Conservation (phyloP, 1,140 invertebrate species). For the Sycobia sp. region DNA sequence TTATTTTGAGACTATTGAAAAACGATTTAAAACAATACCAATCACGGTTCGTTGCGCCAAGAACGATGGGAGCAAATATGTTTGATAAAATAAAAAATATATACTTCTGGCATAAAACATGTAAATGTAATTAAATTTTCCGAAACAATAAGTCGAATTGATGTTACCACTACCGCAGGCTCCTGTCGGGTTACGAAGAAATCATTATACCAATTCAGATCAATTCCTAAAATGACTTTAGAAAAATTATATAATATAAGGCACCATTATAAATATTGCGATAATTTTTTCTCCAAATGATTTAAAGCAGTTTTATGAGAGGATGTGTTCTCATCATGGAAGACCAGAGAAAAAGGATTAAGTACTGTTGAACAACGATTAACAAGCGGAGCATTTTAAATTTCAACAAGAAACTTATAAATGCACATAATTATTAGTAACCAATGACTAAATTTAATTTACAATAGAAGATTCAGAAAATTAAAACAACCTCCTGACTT, state of each 20-base stretch:
- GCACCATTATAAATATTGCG: too few species aligned
- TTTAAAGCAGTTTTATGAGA: neutral
- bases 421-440: neutral
- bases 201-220: constrained; percentile 17
- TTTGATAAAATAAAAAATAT: too few species aligned
- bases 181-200: neutral
- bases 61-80: too few species aligned
- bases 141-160: constrained; percentile 8
- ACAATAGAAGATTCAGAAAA: too few species aligned
- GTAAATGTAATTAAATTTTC: neutral
- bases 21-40: too few species aligned
- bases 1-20: too few species aligned
- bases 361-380: neutral
- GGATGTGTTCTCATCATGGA: neutral
- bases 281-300: too few species aligned
- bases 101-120: too few species aligned
- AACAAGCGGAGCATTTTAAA: neutral
- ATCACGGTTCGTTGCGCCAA: too few species aligned
- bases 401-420: constrained; percentile 2
- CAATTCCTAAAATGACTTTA: constrained; percentile 25
- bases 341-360: neutral
- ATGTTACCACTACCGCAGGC: constrained; percentile 19
- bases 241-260: constrained; percentile 23
- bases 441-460: too few species aligned
- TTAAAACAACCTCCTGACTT: neutral